Evolutionary conservation across 2,113 vertebrate genomes (phyloP).

Genomic region (Leucosticte australis): DNA sequence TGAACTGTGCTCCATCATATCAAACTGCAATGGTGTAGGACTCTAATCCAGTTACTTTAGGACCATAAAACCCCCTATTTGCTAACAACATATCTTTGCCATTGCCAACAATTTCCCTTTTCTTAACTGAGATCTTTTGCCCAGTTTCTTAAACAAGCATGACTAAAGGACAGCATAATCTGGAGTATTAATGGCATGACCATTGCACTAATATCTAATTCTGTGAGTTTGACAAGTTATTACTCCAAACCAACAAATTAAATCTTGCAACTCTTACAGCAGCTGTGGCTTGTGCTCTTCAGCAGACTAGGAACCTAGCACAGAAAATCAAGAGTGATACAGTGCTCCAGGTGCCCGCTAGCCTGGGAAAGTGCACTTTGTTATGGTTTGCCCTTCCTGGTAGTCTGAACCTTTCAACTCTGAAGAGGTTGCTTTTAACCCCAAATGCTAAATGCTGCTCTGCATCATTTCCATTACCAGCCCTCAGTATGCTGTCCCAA

Average conservation of each 20-base stretch:
- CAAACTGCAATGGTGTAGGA: not conserved
- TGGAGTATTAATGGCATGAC: not conserved
- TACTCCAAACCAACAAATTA: not conserved
- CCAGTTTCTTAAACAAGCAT: not conserved
- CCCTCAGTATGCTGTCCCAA: not conserved
- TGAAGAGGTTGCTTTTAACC: not conserved
- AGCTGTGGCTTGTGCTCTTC: not conserved
- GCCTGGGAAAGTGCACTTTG: not conserved
- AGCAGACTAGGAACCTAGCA: not conserved
- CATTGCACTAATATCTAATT: not conserved
- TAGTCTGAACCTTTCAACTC: not conserved
- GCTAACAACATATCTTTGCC: not conserved
- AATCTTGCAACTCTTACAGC: not conserved
- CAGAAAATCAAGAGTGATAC: not conserved
- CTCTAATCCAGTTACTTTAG: not conserved
- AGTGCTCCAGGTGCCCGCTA: not conserved
- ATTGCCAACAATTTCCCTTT: not conserved
- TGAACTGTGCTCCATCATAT: not conserved
- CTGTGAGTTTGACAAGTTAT: not conserved
- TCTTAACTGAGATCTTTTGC: not conserved
- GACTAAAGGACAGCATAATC: not conserved
- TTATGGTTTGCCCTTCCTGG: not conserved
- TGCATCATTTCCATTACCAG: accelerated
- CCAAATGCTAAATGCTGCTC: not conserved
- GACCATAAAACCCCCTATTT: not conserved